Evolutionary conservation across 2,888 invertebrate genomes (phyloP), one percentile per base, ranked within the genome.

Genomic region (Gandaritis pyraliata): DNA sequence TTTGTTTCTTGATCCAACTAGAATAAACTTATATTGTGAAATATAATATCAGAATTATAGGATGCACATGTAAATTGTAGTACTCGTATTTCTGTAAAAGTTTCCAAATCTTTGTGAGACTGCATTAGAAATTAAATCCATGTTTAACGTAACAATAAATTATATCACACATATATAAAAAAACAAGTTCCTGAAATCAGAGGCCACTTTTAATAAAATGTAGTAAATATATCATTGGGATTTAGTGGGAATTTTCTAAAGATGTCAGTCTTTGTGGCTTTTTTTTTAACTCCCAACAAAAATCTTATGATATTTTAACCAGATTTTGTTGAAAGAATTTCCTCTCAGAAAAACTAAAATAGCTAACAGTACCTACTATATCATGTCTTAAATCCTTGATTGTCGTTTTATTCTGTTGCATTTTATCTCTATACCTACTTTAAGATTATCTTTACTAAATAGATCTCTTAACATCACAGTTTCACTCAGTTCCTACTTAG

Each of bases 401-500:
- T 53, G 36, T 47, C 23, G 45, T 58, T 51, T 65, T 58, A 39
- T 82, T 87, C 81, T 74, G 80, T 88, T 90, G 90, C 90, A 90
- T 90, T 90, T 85, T 74, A 78, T 81, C 70, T 52, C 43, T 59
- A 82, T 79, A 77, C 50, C 54, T 86, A 83, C 75, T 80, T 82
- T 86, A 83, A 83, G 79, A 69, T 65, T 64, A 66, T 75, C 66
- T 66, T 74, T 75, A 73, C 72, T 75, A 72, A 80, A 83, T 76
- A 81, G 90, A 91, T 91, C 91, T 91, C 90, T 88, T 72, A 77
- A 83, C 83, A 84, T 85, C 87, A 89, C 74, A 73, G 69, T 67
- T 83, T 90, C 91, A 88, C 89, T 88, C 90, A 92, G 91, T 92
- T 92, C 91, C 91, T 92, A 92, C 81, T 88, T 90, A 91, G 89